A percentile compares a stretch with the other conserved stretches of the same genome.
These are phyloP conservation scores for Bombus confusus DNA, from an alignment of 1,140 invertebrate species.

Conservation along the genomic window DNA sequence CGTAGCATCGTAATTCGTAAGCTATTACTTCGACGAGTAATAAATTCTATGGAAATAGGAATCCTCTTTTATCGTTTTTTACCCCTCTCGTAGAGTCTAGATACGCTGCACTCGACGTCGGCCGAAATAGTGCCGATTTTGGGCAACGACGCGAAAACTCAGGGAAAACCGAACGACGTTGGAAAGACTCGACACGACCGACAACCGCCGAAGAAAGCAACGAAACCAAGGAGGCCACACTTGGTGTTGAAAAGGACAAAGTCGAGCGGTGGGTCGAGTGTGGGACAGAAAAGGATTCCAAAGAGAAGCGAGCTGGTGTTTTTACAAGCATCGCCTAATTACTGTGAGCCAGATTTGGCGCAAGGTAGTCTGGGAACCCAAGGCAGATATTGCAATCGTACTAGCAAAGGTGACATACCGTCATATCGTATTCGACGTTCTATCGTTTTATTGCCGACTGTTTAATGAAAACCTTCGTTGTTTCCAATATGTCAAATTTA, in stretches of 20 bases:
- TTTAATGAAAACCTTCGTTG: too few relatives aligned
- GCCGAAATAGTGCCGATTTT: slow-evolving; percentile 75
- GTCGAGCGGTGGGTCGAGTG: slow-evolving; percentile 65
- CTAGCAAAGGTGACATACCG: slow-evolving; percentile 86
- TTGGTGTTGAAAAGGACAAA: slow-evolving; percentile 82
- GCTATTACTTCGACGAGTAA: too few relatives aligned
- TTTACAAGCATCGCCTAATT: slow-evolving; percentile 94
- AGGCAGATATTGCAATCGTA: slow-evolving; percentile 92
- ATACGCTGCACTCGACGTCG: slow-evolving; percentile 71
- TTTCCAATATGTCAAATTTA: neutral
- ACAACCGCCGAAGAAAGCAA: slow-evolving; percentile 69
- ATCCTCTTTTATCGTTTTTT: too few relatives aligned
- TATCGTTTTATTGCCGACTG: too few relatives aligned
- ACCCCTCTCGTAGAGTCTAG: slow-evolving; percentile 66
- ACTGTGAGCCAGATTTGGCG: slow-evolving; percentile 91
- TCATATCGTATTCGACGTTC: too few relatives aligned
- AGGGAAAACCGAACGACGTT: slow-evolving; percentile 77
- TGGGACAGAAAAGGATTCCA: slow-evolving; percentile 82
- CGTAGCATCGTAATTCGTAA: neutral
- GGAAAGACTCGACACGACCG: slow-evolving; percentile 72
- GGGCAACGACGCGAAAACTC: slow-evolving; percentile 78
- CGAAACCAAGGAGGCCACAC: slow-evolving; percentile 77
- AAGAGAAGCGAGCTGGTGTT: slow-evolving; percentile 93
- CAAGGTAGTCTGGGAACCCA: slow-evolving; percentile 92
- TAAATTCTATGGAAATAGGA: too few relatives aligned